A percentile compares a stretch with the other conserved stretches of the same genome.
phyloP scores from a whole-genome alignment of 2,888 invertebrate species.

The Lithodes maja region DNA sequence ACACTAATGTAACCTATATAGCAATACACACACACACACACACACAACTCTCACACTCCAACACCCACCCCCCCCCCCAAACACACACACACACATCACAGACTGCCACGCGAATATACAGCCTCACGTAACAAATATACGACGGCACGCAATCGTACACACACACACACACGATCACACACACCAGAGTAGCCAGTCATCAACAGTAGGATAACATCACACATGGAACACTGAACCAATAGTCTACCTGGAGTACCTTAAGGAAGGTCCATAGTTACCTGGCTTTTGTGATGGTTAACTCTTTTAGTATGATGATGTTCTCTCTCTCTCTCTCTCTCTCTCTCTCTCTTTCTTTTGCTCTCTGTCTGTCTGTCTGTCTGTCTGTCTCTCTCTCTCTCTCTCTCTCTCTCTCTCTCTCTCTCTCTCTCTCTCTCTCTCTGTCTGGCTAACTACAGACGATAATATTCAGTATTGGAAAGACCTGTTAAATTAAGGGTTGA shows the following conservation, averaged over 20 bases:
- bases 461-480: no score
- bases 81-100: background rate
- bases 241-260: background rate
- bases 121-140: background rate
- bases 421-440: background rate
- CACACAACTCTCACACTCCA: no score
- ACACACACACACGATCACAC: background rate
- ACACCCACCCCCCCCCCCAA: background rate
- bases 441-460: no score
- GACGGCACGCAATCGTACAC: background rate
- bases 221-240: background rate
- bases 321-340: background rate
- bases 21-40: no score
- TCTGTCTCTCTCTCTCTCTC: background rate
- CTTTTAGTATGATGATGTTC: background rate
- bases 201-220: background rate
- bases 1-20: no score
- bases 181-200: background rate
- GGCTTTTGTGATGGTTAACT: background rate
- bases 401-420: background rate
- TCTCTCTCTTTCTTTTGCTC: constrained; percentile 7
- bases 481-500: no score
- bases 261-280: background rate
- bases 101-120: background rate
- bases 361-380: background rate